Base-by-base conservation (phyloP, 2,888 invertebrate species). In the Cacoxenus indagator region DNA sequence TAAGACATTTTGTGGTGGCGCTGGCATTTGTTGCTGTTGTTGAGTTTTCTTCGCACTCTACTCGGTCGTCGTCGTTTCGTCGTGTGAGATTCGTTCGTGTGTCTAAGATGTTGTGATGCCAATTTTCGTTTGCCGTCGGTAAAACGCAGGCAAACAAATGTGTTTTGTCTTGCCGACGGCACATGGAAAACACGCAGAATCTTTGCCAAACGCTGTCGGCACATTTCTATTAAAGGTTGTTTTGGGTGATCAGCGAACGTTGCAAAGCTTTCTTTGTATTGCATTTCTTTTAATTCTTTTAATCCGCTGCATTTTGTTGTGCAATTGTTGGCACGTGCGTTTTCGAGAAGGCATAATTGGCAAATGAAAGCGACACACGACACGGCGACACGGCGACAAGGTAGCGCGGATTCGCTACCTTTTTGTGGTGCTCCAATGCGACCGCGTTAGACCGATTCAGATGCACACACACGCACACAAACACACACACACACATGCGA, bases 261-360 rank as follows among this genome's bases (percentile, higher is more conserved):
- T n/a, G n/a, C n/a, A n/a, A n/a, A n/a, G n/a, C n/a, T n/a, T n/a
- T n/a, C n/a, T n/a, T n/a, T n/a, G n/a, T n/a, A n/a, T n/a, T n/a
- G n/a, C n/a, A n/a, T n/a, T n/a, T n/a, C n/a, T n/a, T n/a, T n/a
- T n/a, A n/a, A n/a, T n/a, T n/a, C n/a, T n/a, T n/a, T n/a, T n/a
- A n/a, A n/a, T n/a, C n/a, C n/a, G n/a, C n/a, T n/a, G n/a, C n/a
- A n/a, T n/a, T n/a, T n/a, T n/a, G n/a, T n/a, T n/a, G n/a, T n/a
- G n/a, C n/a, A n/a, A n/a, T n/a, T n/a, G n/a, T n/a, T n/a, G n/a
- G n/a, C n/a, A n/a, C n/a, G n/a, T n/a, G n/a, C 78, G 82, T 82
- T 84, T 85, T 84, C 85, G 86, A 85, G 87, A 87, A 87, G 87
- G n/a, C n/a, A n/a, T n/a, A n/a, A n/a, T n/a, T n/a, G n/a, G n/a